Evolutionary conservation across 2,797 vertebrate genomes (phyloP).

Genomic region (Aselliscus stoliczkanus): DNA sequence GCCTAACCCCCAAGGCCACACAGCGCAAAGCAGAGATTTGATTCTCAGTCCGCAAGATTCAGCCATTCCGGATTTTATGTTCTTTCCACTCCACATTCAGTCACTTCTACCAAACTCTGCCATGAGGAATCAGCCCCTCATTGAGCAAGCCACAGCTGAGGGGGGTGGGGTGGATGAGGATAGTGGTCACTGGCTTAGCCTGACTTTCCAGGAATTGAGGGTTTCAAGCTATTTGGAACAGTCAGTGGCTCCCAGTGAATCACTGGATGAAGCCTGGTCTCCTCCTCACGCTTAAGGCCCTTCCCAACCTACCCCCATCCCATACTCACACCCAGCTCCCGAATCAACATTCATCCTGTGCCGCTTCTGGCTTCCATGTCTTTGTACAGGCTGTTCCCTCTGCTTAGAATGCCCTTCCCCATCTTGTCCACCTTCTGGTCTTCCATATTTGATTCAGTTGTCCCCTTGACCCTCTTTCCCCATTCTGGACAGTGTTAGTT

Average conservation of each 20-base stretch:
- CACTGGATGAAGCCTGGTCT: background rate
- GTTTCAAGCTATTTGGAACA: background rate
- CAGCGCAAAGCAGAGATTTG: background rate
- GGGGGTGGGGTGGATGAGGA: background rate
- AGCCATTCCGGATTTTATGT: background rate
- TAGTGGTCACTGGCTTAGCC: background rate
- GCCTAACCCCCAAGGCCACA: background rate
- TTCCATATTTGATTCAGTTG: background rate
- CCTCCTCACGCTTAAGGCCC: background rate
- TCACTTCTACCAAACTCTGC: background rate
- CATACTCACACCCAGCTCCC: background rate
- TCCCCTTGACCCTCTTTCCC: background rate
- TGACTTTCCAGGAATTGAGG: background rate
- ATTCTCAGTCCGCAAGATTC: background rate
- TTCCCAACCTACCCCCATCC: background rate
- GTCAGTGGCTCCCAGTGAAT: background rate
- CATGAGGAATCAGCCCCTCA: background rate
- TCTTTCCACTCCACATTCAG: background rate
- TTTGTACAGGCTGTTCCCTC: background rate
- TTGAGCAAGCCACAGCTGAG: background rate
- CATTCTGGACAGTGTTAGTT: background rate
- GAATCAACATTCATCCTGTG: background rate
- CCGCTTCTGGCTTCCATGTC: background rate
- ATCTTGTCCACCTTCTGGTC: background rate
- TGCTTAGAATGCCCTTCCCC: background rate